phyloP scores from a whole-genome alignment of 2,113 vertebrate species.

The Chroicocephalus ridibundus region DNA sequence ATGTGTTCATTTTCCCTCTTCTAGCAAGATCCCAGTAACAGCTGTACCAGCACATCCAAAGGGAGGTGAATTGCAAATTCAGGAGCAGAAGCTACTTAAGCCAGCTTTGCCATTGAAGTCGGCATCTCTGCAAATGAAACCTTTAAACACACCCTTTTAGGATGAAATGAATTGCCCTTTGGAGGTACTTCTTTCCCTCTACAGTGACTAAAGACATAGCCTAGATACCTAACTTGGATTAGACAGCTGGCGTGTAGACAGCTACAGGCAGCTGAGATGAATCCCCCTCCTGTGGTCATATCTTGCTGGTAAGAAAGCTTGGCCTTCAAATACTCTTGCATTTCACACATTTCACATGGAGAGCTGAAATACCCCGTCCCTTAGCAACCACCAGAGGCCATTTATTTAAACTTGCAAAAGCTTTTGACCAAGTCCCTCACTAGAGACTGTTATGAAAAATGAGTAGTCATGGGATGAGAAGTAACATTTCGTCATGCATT shows the following conservation, averaged over 20 bases:
- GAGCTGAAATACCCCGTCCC: not conserved
- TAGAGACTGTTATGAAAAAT: not conserved
- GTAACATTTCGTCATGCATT: not conserved
- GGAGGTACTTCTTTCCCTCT: not conserved
- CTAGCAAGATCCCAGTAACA: not conserved
- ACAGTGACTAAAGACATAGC: not conserved
- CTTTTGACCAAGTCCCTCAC: constrained; percentile 1
- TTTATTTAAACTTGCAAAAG: constrained; percentile 1
- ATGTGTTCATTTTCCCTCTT: not conserved
- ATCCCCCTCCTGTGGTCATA: not conserved
- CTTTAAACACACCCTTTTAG: not conserved
- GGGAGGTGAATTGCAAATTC: not conserved
- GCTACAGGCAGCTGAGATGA: not conserved
- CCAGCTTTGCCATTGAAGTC: not conserved
- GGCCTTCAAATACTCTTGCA: not conserved
- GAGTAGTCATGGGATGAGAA: not conserved
- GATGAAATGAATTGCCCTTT: not conserved
- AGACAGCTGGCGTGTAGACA: not conserved
- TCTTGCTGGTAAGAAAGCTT: not conserved
- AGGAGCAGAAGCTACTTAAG: not conserved
- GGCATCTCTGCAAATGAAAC: not conserved
- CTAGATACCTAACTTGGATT: not conserved
- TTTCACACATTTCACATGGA: not conserved
- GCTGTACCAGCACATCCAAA: not conserved
- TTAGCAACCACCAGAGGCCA: not conserved